phyloP scores from a whole-genome alignment of 1,140 invertebrate genomes.

The Meteorus sp. region DNA sequence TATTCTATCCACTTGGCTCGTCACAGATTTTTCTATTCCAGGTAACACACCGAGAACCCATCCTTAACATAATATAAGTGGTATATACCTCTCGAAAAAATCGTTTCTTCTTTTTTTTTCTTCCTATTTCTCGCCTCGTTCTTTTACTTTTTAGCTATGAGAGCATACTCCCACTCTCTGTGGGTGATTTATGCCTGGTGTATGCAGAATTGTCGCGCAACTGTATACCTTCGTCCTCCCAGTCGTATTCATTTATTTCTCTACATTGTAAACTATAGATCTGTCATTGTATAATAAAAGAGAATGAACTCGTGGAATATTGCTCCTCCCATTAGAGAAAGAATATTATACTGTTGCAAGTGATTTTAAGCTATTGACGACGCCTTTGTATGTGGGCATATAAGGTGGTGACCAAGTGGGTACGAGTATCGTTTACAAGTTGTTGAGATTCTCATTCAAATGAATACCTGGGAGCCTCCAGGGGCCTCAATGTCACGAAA shows the following conservation, averaged over 20 bases:
- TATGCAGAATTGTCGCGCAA: slow-evolving; percentile 17
- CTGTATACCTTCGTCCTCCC: too few relatives aligned
- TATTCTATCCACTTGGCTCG: background rate
- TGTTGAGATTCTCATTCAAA: slow-evolving; percentile 24
- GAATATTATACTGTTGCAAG: background rate
- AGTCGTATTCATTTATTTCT: background rate
- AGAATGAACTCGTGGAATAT: too few relatives aligned
- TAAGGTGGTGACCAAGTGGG: too few relatives aligned
- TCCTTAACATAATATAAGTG: background rate
- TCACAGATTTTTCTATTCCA: background rate
- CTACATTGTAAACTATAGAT: background rate
- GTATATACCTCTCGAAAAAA: background rate
- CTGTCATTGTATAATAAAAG: background rate
- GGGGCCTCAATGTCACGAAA: too few relatives aligned
- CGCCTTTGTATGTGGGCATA: too few relatives aligned
- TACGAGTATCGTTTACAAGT: slow-evolving; percentile 32
- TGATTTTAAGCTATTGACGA: slow-evolving; percentile 16
- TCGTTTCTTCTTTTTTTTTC: background rate
- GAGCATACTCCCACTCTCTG: background rate
- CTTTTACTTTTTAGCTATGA: too few relatives aligned
- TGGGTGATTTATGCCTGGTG: slow-evolving; percentile 15
- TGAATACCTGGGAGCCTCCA: slow-evolving; percentile 8
- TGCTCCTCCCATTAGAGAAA: too few relatives aligned
- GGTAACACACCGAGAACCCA: background rate
- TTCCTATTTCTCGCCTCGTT: background rate